Evolutionary conservation across 2,888 invertebrate species (phyloP), one percentile per base, ranked within the genome.

Genomic region (Coelinius sp.): DNA sequence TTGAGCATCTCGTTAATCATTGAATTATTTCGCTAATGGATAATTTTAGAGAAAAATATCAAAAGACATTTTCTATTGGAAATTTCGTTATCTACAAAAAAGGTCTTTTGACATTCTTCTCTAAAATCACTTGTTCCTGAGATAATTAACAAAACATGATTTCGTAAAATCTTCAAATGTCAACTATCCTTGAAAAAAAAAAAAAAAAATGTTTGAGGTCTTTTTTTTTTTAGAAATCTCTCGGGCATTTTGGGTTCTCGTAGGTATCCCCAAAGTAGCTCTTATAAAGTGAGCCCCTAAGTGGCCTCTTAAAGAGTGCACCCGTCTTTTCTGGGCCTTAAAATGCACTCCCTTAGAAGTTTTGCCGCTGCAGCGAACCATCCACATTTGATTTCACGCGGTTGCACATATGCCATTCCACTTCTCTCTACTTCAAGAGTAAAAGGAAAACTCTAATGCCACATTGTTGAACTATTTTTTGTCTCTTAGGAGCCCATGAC

Each of bases 401-500:
- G 64, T 70, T 73, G 64, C 65, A 74, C 69, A 56, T 35, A 35
- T 59, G 25, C 59, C 41, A 69, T 59, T 46, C 52, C 35, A 31
- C 66, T 31, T 8, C 52, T 12, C 22, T 53, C n/a, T 14, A 52
- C 53, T 25, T 35, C 35, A 38, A 20, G 38, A 63, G 22, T 24
- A 63, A 35, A 41, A 24, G 63, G 27, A 56, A 38, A 12, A 68
- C 12, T 24, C 56, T n/a, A 25, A 59, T 62, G 25, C 46, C 44
- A 41, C 46, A 35, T 31, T 53, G 53, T 59, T 25, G 25, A 66
- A 24, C 12, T 44, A 66, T 24, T 53, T 35, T 70, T 76, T 69
- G 79, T 75, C 74, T 73, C 73, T 88, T 89, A 97, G 96, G 99
- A 99, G 89, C 99, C 99, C 0, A 97, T 99, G 90, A 98, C 98